Conservation (phyloP, 2,797 vertebrate genomes). For the Lagorchestes hirsutus region DNA sequence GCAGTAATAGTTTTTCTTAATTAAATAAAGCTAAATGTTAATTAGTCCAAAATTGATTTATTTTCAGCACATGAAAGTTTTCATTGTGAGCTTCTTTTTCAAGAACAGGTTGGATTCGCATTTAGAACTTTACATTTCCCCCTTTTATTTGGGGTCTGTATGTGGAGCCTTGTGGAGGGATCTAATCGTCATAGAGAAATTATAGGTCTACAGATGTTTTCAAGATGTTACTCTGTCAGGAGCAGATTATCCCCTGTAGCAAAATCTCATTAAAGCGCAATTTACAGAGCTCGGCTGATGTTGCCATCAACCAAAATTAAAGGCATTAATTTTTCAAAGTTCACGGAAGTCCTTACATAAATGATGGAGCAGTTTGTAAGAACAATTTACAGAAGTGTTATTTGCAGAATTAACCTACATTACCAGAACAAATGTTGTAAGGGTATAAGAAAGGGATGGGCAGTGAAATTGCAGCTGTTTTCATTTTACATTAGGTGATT, state of each 20-base stretch:
- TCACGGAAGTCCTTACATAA: slow-evolving; percentile 98
- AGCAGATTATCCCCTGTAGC: slow-evolving; percentile 99
- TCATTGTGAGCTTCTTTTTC: slow-evolving; percentile 82
- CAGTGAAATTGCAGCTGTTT: slow-evolving; percentile 95
- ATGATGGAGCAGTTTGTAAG: slow-evolving; percentile 99
- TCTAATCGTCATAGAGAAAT: slow-evolving; percentile 97
- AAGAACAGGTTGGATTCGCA: slow-evolving; percentile 89
- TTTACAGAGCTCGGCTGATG: slow-evolving; percentile 99
- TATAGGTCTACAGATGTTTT: slow-evolving; percentile 99
- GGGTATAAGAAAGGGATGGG: slow-evolving; percentile 90
- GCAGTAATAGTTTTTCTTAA: slow-evolving; percentile 91
- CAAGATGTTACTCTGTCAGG: slow-evolving; percentile 99
- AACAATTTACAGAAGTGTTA: slow-evolving; percentile 98
- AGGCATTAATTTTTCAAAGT: slow-evolving; percentile 99
- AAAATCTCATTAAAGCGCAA: slow-evolving; percentile 99
- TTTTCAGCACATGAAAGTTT: slow-evolving; percentile 86
- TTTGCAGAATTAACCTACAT: slow-evolving; percentile 96
- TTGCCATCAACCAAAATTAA: slow-evolving; percentile 99
- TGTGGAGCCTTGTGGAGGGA: slow-evolving; percentile 94
- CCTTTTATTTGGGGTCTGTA: slow-evolving; percentile 91
- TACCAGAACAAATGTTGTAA: slow-evolving; percentile 93
- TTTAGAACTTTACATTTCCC: slow-evolving; percentile 89
- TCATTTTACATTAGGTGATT: slow-evolving; percentile 91
- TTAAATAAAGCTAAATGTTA: slow-evolving; percentile 91
- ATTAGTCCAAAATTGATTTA: slow-evolving; percentile 91